These are phyloP conservation scores for Copidosoma floridanum DNA, from an alignment of 1,140 invertebrate species.

Conservation along the genomic window DNA sequence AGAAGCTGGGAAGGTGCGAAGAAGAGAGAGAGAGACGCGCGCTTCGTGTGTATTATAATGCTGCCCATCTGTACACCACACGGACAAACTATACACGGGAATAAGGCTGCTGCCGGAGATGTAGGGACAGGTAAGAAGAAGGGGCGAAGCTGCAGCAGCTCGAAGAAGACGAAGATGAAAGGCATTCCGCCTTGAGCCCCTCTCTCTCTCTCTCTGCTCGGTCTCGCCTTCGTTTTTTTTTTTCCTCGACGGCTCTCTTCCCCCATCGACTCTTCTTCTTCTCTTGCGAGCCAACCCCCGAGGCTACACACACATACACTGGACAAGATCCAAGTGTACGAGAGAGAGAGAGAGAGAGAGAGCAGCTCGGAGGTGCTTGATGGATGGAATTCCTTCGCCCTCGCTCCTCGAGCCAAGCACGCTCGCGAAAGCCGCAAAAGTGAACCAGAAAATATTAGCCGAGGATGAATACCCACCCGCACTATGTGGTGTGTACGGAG, in stretches of 20 bases:
- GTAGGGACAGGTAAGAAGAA: too few species aligned
- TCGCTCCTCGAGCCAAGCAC: slow-evolving; percentile 6
- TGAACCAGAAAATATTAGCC: slow-evolving; percentile 26
- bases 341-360: neutral
- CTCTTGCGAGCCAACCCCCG: neutral
- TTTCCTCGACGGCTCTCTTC: neutral
- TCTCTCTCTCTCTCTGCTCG: neutral
- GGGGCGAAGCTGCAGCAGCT: neutral
- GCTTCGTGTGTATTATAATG: neutral
- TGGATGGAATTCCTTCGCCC: slow-evolving; percentile 44
- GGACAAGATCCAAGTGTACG: too few species aligned
- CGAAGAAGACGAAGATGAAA: slow-evolving; percentile 43
- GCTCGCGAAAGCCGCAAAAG: slow-evolving; percentile 25
- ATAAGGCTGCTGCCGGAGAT: too few species aligned
- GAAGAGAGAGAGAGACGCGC: slow-evolving; percentile 8
- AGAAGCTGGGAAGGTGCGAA: slow-evolving; percentile 1
- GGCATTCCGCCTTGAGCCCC: slow-evolving; percentile 39
- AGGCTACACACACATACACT: slow-evolving; percentile 25
- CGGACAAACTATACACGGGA: too few species aligned
- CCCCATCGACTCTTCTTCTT: slow-evolving; percentile 3
- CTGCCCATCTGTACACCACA: too few species aligned
- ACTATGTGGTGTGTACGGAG: too few species aligned
- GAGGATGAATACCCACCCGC: too few species aligned
- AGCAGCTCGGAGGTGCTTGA: slow-evolving; percentile 35
- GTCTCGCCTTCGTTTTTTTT: slow-evolving; percentile 6